Conservation (phyloP, 2,113 vertebrate species). For the Eudorcas thomsonii region DNA sequence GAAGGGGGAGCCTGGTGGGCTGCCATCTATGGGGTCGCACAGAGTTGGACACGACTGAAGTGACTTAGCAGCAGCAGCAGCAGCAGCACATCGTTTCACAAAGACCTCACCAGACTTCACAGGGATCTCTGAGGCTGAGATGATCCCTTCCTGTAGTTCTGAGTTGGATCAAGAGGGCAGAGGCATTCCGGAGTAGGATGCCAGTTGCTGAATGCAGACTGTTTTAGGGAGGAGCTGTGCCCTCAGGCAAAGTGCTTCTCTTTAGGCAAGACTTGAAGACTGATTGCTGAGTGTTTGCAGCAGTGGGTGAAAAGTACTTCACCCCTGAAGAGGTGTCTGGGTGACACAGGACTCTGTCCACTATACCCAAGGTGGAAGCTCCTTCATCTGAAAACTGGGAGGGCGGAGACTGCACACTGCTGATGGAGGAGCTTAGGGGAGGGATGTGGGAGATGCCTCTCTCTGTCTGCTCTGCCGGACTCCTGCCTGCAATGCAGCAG, state of each 20-base stretch:
- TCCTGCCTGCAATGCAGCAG: neutral
- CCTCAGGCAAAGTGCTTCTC: neutral
- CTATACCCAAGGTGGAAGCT: neutral
- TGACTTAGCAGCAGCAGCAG: too few species aligned
- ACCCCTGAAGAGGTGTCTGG: neutral
- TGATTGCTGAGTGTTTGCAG: neutral
- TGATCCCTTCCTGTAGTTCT: neutral
- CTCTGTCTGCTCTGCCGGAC: neutral
- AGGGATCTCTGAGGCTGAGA: neutral
- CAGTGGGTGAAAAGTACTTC: neutral
- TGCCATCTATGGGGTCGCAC: too few species aligned
- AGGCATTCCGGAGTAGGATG: neutral
- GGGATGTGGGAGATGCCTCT: too few species aligned
- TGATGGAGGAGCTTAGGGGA: neutral
- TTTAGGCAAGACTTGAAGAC: neutral
- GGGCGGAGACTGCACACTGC: neutral
- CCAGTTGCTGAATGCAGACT: neutral
- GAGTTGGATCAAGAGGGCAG: neutral
- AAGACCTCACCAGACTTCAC: neutral
- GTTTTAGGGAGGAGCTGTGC: neutral
- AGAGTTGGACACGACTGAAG: too few species aligned
- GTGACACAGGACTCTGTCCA: neutral
- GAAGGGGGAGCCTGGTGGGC: too few species aligned
- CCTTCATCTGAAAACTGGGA: neutral
- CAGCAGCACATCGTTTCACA: neutral